Conservation (phyloP, 2,113 vertebrate genomes). For the Progne subis region DNA sequence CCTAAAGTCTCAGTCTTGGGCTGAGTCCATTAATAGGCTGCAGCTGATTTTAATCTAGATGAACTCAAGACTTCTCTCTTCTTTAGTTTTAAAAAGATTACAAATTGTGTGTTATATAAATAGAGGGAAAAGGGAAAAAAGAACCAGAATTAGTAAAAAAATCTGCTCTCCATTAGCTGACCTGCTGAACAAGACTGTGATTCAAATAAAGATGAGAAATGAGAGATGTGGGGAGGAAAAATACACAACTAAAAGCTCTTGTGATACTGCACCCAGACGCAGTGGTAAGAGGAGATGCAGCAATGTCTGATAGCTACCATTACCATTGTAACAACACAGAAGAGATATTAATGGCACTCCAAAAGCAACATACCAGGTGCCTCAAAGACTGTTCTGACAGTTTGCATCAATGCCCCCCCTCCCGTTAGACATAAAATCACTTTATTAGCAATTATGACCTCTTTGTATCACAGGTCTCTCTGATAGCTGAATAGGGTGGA, state of each 20-base stretch:
- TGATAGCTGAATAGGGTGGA: neutral
- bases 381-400: neutral
- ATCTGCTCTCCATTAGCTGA: slow-evolving; percentile 66
- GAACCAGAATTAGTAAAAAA: slow-evolving; percentile 54
- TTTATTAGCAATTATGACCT: neutral
- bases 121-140: slow-evolving; percentile 25
- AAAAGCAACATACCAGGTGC: neutral
- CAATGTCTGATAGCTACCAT: slow-evolving; percentile 1
- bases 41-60: slow-evolving; percentile 80
- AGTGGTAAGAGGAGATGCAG: neutral
- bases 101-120: slow-evolving; percentile 75
- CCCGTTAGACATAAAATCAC: neutral
- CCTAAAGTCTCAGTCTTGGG: slow-evolving; percentile 75
- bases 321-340: neutral
- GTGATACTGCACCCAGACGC: slow-evolving; percentile 15
- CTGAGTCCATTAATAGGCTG: slow-evolving; percentile 75
- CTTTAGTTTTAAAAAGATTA: slow-evolving; percentile 77
- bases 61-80: slow-evolving; percentile 70
- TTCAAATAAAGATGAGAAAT: slow-evolving; percentile 62
- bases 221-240: neutral
- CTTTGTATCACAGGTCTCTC: neutral
- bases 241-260: slow-evolving; percentile 18
- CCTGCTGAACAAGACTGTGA: slow-evolving; percentile 44
- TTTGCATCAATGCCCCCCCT: neutral
- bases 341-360: neutral